Evolutionary conservation across 1,140 invertebrate species (phyloP), one percentile per base, ranked within the genome.

Genomic region (Lucilia sericata): DNA sequence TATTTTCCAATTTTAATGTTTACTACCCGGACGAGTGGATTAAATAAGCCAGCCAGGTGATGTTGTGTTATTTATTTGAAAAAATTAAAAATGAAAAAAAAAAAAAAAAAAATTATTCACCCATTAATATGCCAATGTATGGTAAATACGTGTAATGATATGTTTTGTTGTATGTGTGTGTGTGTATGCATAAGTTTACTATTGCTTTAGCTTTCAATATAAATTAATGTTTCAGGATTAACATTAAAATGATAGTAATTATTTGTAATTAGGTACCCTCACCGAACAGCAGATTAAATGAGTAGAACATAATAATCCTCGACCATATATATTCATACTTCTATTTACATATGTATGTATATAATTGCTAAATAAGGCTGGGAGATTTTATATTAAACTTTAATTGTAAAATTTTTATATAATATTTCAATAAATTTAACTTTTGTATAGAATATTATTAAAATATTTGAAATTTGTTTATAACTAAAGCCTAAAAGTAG

Each of bases 231-330:
- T 65, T 13, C 19, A 17, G 74, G 60, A 83, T 74, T 83, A 83
- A 83, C 36, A 74, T 83, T 25, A 83, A 70, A 83, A 74, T 70
- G n/a, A 70, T 70, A 70, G 65, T 70, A 70, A 70, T 70, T 70
- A 70, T 70, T 70, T 70, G 65, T 70, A 70, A 70, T 70, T 70
- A 70, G 65, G n/a, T 70, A 25, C 65, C 19, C n/a, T 9, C 65
- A 7, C 42, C 5, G 42, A 70, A 70, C 65, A 70, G n/a, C 21
- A 19, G 65, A 1, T 70, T 70, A 7, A 12, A 19, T 10, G 19
- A 25, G n/a, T 21, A 70, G n/a, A 21, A 70, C 65, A 70, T 21
- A 70, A 70, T 70, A 70, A 70, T 70, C 65, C 65, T 60, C n/a
- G 13, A n/a, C 55, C 14, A 17, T n/a, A n/a, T 7, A 60, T n/a